These are phyloP conservation scores for Eulemur coronatus DNA, from an alignment of 2,797 vertebrate species.

Conservation along the genomic window DNA sequence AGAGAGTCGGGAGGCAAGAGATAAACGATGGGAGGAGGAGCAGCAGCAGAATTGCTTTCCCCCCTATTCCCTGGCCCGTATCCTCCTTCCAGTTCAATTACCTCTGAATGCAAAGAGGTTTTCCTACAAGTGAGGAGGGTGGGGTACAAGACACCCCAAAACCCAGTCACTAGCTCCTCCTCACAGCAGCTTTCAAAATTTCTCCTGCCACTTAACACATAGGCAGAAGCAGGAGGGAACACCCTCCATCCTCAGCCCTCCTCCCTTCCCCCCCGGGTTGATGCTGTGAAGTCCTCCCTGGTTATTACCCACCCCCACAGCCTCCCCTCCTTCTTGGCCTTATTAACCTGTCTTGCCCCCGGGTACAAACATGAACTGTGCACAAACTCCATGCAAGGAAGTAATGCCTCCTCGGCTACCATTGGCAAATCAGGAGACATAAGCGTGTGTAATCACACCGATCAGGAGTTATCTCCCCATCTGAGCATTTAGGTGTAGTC, in stretches of 20 bases:
- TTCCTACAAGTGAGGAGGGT: slow-evolving; percentile 70
- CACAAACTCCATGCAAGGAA: slow-evolving; percentile 8
- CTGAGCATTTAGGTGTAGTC: slow-evolving; percentile 52
- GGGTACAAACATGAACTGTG: slow-evolving; percentile 54
- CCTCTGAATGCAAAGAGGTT: slow-evolving; percentile 58
- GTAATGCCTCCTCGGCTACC: not conserved
- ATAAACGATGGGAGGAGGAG: slow-evolving; percentile 23
- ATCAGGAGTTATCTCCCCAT: slow-evolving; percentile 63
- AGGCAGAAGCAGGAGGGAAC: slow-evolving; percentile 63
- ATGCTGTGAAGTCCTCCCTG: slow-evolving; percentile 59
- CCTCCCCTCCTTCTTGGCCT: slow-evolving; percentile 66
- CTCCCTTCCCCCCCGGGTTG: slow-evolving; percentile 69
- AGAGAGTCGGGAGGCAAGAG: slow-evolving; percentile 47
- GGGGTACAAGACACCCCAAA: slow-evolving; percentile 63
- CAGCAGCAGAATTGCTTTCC: not conserved
- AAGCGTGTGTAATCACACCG: slow-evolving; percentile 16
- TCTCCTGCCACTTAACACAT: slow-evolving; percentile 70
- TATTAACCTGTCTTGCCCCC: slow-evolving; percentile 68
- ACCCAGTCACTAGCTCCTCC: slow-evolving; percentile 72
- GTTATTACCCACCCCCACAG: slow-evolving; percentile 76
- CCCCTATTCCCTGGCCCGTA: not conserved
- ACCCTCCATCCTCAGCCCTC: slow-evolving; percentile 66
- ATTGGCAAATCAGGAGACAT: slow-evolving; percentile 59
- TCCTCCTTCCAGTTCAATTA: slow-evolving; percentile 46
- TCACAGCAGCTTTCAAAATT: slow-evolving; percentile 74